These are phyloP conservation scores for Lypha dubia DNA, from an alignment of 2,888 invertebrate species.

Conservation along the genomic window DNA sequence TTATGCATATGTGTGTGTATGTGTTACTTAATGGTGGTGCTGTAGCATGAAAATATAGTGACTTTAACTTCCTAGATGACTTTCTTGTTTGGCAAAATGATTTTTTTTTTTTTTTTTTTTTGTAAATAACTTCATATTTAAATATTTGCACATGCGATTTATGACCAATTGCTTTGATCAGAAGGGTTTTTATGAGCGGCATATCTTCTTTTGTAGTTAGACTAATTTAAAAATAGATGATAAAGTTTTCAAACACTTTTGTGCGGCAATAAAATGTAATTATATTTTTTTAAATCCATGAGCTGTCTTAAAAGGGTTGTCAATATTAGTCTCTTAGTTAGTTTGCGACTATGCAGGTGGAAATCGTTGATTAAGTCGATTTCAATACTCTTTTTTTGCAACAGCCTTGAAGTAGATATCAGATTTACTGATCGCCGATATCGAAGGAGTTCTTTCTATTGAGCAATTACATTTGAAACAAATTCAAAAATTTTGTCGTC, in stretches of 20 bases:
- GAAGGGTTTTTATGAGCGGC: conserved; percentile 37
- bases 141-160: conserved; percentile 72
- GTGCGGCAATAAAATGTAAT: conserved; percentile 44
- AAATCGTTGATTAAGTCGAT: too few relatives aligned
- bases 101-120: conserved; percentile 1
- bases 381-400: too few relatives aligned
- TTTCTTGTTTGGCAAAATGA: conserved; percentile 6
- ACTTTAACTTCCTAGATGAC: conserved; percentile 37
- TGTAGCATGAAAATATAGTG: background rate
- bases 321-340: conserved; percentile 7
- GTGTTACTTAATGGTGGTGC: background rate
- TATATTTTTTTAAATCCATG: conserved; percentile 16
- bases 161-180: conserved; percentile 73
- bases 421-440: too few relatives aligned
- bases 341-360: background rate
- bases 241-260: background rate
- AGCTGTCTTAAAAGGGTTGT: background rate
- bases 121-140: conserved; percentile 46
- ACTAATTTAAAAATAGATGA: conserved; percentile 18
- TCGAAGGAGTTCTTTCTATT: too few relatives aligned
- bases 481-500: too few relatives aligned
- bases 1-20: background rate
- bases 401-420: too few relatives aligned
- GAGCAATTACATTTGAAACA: too few relatives aligned
- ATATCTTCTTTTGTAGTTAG: conserved; percentile 15